Base-by-base conservation (phyloP, 2,888 invertebrate genomes). In the Tryphoninae sp. region DNA sequence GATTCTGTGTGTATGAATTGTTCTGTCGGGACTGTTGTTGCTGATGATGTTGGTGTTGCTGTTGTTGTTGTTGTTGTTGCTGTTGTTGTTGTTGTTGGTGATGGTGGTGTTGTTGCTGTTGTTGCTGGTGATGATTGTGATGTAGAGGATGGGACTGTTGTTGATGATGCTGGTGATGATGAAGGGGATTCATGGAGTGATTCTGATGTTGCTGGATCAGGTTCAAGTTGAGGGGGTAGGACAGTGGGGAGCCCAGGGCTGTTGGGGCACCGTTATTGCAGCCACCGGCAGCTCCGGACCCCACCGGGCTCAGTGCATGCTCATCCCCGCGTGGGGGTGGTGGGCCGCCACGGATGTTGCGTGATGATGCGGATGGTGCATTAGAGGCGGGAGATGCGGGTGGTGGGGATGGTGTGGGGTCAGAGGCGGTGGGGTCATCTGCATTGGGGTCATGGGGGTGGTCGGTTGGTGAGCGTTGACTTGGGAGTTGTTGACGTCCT, bases 281-380 rank as follows among this genome's bases (percentile, higher is more conserved):
- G 88, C 89, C 88, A 89, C 90, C 84, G 86, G 86, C 89, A 90
- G 89, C 89, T 91, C 91, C 92, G 94, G 95, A 94, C 95, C 94
- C 95, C 95, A 94, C 95, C 95, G 94, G 95, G 95, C 95, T 96
- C 96, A 96, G 95, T 95, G 95, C 92, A 96, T 93, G 92, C 95
- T 91, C 92, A 92, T 91, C 89, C 90, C 92, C 89, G 92, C 90
- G 93, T 93, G 92, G 87, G 90, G 90, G 91, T 93, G 88, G 89
- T 90, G 90, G 85, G 89, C 89, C 88, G 90, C 88, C 68, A 91
- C 91, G 90, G 91, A 89, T 80, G 91, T 88, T 88, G 89, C 91
- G 90, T 91, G 91, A 89, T 91, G 92, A 92, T 90, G 92, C 83
- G 90, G 92, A 91, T 90, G 93, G 90, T 92, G 92, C 90, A 95